A percentile compares a stretch with the other conserved stretches of the same genome.
Evolutionary conservation across 35 echinoderm and acorn worm species (phyloP).

Genomic region (Stichopus chloronotus): DNA sequence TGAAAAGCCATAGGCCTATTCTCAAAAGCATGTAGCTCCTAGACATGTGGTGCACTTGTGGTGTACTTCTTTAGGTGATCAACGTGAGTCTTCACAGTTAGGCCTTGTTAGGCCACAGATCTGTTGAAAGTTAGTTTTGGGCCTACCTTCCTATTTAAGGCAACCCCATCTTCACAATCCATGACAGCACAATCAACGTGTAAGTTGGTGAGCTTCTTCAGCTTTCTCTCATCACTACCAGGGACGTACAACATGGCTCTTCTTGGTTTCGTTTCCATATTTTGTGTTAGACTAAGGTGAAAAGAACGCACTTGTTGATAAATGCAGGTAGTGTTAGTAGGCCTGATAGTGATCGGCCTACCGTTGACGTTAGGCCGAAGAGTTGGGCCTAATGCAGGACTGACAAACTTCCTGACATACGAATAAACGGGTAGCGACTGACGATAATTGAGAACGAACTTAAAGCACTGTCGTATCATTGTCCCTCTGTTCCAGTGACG

Average conservation of each 20-base stretch:
- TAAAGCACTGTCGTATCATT: neutral
- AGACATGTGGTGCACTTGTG: too few species aligned
- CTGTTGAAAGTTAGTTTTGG: too few species aligned
- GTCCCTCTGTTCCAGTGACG: neutral
- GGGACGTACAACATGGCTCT: slow-evolving; percentile 93
- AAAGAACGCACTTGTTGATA: neutral
- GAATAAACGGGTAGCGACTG: neutral
- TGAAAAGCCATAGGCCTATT: too few species aligned
- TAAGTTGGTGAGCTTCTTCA: slow-evolving; percentile 71
- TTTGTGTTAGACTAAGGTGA: neutral
- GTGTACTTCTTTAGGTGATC: too few species aligned
- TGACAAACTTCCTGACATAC: neutral
- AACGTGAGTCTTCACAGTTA: too few species aligned
- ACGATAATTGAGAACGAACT: neutral
- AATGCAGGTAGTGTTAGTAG: neutral
- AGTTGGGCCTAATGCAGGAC: neutral
- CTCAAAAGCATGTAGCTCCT: too few species aligned
- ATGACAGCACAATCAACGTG: slow-evolving; percentile 92
- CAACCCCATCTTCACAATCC: slow-evolving; percentile 99
- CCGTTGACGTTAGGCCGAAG: neutral
- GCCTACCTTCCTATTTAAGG: slow-evolving; percentile 86
- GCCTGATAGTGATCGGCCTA: neutral
- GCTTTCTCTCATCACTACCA: slow-evolving; percentile 79
- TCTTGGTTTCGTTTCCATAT: slow-evolving; percentile 52
- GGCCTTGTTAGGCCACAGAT: too few species aligned